phyloP scores from a whole-genome alignment of 2,797 vertebrate genomes.

The Tokudaia tokunoshimensis region DNA sequence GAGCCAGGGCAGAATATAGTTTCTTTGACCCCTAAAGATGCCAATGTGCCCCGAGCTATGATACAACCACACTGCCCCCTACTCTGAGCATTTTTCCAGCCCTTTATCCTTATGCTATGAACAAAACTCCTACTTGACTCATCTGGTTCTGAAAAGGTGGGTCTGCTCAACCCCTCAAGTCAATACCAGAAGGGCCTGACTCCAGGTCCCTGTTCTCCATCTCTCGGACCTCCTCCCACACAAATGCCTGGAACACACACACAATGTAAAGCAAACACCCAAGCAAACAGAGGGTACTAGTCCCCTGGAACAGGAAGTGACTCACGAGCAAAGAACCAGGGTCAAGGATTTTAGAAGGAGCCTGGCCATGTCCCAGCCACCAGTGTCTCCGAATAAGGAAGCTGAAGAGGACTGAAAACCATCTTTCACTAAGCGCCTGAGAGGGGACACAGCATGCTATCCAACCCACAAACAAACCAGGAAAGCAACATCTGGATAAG shows the following conservation, averaged over 20 bases:
- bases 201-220: not conserved
- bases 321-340: conserved; percentile 42
- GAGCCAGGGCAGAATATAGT: not conserved
- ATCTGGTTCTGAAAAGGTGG: not conserved
- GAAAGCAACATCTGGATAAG: not conserved
- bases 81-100: not conserved
- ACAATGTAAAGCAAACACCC: not conserved
- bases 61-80: not conserved
- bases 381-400: not conserved
- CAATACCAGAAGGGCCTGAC: not conserved
- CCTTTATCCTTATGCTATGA: not conserved
- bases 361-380: not conserved
- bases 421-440: not conserved
- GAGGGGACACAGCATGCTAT: too few species aligned
- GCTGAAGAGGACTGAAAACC: not conserved
- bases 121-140: not conserved
- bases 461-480: not conserved
- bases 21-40: not conserved
- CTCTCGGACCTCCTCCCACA: not conserved
- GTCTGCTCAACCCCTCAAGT: not conserved
- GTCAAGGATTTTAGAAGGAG: not conserved
- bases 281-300: conserved; percentile 19
- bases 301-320: conserved; percentile 62
- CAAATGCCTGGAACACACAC: not conserved
- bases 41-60: not conserved